Base-by-base conservation (phyloP, 1,140 invertebrate genomes). In the Oryctes rhinoceros region DNA sequence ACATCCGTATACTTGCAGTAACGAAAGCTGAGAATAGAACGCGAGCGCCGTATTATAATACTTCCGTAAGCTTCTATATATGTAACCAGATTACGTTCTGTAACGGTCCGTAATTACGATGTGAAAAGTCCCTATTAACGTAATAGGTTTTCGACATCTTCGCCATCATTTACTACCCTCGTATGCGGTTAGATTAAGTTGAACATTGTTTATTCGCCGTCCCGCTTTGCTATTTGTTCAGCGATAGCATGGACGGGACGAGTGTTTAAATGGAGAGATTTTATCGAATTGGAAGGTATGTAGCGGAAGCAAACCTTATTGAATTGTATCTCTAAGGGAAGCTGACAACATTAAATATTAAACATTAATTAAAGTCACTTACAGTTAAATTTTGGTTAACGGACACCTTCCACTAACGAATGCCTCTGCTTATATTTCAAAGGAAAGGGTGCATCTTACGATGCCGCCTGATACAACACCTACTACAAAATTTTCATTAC, bases 1-100 rank as follows among this genome's bases (percentile, higher is more conserved):
- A 62, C 53, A 13, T 71, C 24, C 4, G 11, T 30, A 9, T 71
- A 37, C 65, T 71, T 37, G 13, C 9, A 35, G 65, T 71, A 71
- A 71, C 20, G 65, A 71, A 71, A 35, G 65, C 13, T 30, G 4
- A 71, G 24, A 71, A 71, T 1, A 37, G 35, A 59, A 59, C 53
- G 53, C 18, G 53, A 6, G n/a, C 37, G 67, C 11, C 24, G 67
- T 13, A 76, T 76, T 76, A 44, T 76, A 30, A 76, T 59, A 59
- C 9, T 0, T 76, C 75, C 35, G 37, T 76, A 47, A 49, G 75
- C 75, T 76, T 76, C 47, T 47, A 76, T 76, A 37, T 37, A 76
- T 48, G 37, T 76, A 76, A 76, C 75, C 18, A 49, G 75, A 76
- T 76, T 76, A 76, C n/a, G 7, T 76, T 76, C 47, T 76, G 75